A percentile compares a stretch with the other conserved stretches of the same genome.
phyloP scores from a whole-genome alignment of 2,888 invertebrate species.

The Dermolepida albohirtum region DNA sequence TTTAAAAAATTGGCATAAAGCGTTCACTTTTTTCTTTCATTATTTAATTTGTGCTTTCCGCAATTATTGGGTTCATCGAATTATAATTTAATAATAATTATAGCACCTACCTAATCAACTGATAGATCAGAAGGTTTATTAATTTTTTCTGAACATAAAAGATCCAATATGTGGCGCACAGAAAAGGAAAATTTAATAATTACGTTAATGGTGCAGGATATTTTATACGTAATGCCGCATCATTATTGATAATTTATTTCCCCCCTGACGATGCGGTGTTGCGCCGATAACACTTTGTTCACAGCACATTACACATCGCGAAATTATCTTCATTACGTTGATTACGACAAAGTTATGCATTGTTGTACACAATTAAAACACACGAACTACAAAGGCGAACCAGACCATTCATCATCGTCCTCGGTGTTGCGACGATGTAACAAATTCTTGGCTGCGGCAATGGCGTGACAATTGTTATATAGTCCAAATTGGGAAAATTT shows the following conservation, averaged over 20 bases:
- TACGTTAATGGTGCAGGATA: too few species aligned
- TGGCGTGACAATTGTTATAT: conserved; percentile 12
- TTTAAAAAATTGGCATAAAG: too few species aligned
- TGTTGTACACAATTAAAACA: conserved; percentile 22
- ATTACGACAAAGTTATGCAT: conserved; percentile 16
- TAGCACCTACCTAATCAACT: too few species aligned
- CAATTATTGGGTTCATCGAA: too few species aligned
- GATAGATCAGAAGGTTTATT: conserved; percentile 8
- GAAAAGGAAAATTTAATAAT: too few species aligned
- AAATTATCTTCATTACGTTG: conserved; percentile 25
- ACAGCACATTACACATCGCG: conserved; percentile 12
- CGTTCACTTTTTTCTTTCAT: too few species aligned
- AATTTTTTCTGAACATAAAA: conserved; percentile 10
- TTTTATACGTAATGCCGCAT: conserved; percentile 12
- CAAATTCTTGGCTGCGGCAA: conserved; percentile 8
- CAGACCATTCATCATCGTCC: conserved; percentile 11
- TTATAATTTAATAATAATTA: too few species aligned
- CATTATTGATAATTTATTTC: conserved; percentile 27
- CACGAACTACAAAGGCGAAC: conserved; percentile 3
- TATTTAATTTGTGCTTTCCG: too few species aligned
- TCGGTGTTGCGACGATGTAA: not conserved
- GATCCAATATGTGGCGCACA: too few species aligned
- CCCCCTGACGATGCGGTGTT: not conserved
- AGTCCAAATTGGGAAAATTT: too few species aligned
- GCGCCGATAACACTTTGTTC: conserved; percentile 12